Base-by-base conservation (phyloP, 2,888 invertebrate genomes). In the Himalopsyche japonica region DNA sequence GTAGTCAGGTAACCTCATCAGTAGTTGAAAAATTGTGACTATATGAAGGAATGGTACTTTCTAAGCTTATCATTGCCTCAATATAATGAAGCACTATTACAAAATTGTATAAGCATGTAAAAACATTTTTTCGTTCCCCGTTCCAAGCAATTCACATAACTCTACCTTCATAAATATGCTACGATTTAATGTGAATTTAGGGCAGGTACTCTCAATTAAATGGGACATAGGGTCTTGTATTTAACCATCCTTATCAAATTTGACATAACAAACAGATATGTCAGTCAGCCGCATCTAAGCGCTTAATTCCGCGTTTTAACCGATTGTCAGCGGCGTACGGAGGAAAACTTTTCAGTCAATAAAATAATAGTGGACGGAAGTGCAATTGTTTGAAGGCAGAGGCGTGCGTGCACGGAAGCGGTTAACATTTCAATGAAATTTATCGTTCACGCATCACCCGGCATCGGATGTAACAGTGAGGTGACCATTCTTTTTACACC, bases 391-490 rank as follows among this genome's bases (percentile, higher is more conserved):
- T 70, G 70, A 70, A 70, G 27, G 43, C 43, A 32, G 81, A 49
- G 82, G 77, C 32, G 77, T 48, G 82, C 34, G 57, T 32, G 80
- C 49, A 76, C 80, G 83, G 80, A 83, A 83, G 81, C 43, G 30
- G 34, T 57, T 27, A 57, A 77, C 83, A 43, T 27, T 70, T 43
- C 49, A 81, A 83, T 48, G 76, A 77, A 80, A 83, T 83, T 83
- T 83, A 83, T 83, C n/a, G 78, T 81, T 79, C 79, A 77, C 77
- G 81, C 83, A 76, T 81, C 77, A 49, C 76, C 83, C 43, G 57
- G n/a, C 64, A 81, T 76, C 78, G 47, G 48, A 76, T 76, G 81
- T 48, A 15, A 34, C 81, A n/a, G 2, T 47, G 12, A 10, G 77
- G 77, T 77, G 77, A 77, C 34, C 77, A 37, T 10, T 5, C 8